Evolutionary conservation across 2,113 vertebrate species (phyloP).

Genomic region (Gopherus evgoodei): DNA sequence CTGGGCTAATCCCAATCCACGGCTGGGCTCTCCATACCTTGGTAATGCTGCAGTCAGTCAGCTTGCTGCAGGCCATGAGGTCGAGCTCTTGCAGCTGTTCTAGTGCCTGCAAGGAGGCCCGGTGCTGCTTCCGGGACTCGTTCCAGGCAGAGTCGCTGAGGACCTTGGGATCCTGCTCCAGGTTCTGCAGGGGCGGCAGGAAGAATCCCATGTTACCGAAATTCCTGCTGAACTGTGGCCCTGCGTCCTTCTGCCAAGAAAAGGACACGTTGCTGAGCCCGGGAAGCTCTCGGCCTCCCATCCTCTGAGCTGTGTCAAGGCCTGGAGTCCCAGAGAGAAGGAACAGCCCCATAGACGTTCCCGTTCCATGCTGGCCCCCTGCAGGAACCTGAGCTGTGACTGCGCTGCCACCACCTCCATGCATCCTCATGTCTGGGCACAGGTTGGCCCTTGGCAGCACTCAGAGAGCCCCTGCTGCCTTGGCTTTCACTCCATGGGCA

Average conservation of each 20-base stretch:
- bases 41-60: constrained; percentile 86
- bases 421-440: neutral
- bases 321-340: neutral
- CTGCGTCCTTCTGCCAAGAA: constrained; percentile 70
- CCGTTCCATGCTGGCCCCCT: neutral
- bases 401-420: neutral
- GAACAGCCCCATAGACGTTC: neutral
- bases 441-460: neutral
- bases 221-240: constrained; percentile 79
- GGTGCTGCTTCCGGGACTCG: constrained; percentile 36
- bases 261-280: neutral
- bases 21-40: constrained; percentile 71
- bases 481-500: neutral
- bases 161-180: constrained; percentile 72
- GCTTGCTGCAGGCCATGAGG: constrained; percentile 84
- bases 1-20: neutral
- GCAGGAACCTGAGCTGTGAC: neutral
- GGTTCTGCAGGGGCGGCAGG: constrained; percentile 76
- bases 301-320: too few species aligned
- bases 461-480: neutral
- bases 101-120: constrained; percentile 78
- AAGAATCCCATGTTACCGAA: constrained; percentile 87
- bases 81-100: constrained; percentile 83
- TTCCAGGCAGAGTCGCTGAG: constrained; percentile 63
- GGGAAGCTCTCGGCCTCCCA: neutral